Base-by-base conservation (phyloP, 1,140 invertebrate genomes). In the Amphibalanus amphitrite region DNA sequence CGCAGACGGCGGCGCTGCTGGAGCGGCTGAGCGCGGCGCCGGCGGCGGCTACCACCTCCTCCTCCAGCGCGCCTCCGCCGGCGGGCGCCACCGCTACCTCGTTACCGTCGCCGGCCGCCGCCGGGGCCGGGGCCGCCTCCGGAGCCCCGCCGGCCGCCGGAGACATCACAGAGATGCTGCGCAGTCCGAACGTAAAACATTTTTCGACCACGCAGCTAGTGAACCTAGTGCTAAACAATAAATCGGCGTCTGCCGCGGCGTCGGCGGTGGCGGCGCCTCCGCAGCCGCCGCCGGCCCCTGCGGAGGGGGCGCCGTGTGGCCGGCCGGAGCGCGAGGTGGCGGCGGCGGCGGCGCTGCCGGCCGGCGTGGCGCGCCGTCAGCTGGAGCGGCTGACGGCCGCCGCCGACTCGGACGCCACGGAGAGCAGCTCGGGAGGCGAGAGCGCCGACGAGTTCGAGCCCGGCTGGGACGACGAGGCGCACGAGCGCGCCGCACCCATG, bases 351-450 rank as follows among this genome's bases (percentile, higher is more conserved):
- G 47, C 47, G 47, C 47, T 8, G 6, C 47, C 47, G 47, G 47
- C 47, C 6, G 47, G 47, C 17, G 47, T 59, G 47, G 47, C 47
- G 47, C 10, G 47, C 47, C 47, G 47, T 20, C 47, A 59, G 47
- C 6, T 59, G 47, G 20, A 13, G 6, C 6, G 47, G 13, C 47
- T 59, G 47, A 8, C 23, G 47, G 47, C 47, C 47, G 47, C 47
- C 47, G 47, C 10, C n/a, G 93, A 96, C 81, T 94, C 92, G 26
- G 93, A 97, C 82, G 92, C 90, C 25, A 97, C 94, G 25, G 91
- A 89, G 26, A 93, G 91, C 70, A 95, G 92, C 77, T 95, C 93
- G 47, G 93, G 92, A 65, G 92, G 91, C 38, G 93, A 96, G 79
- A 95, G 91, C 76, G 91, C 90, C 81, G 93, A 96, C 82, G 93